Evolutionary conservation across 2,797 vertebrate genomes (phyloP), one percentile per base, ranked within the genome.

Genomic region (Enteromius fasciolatus): DNA sequence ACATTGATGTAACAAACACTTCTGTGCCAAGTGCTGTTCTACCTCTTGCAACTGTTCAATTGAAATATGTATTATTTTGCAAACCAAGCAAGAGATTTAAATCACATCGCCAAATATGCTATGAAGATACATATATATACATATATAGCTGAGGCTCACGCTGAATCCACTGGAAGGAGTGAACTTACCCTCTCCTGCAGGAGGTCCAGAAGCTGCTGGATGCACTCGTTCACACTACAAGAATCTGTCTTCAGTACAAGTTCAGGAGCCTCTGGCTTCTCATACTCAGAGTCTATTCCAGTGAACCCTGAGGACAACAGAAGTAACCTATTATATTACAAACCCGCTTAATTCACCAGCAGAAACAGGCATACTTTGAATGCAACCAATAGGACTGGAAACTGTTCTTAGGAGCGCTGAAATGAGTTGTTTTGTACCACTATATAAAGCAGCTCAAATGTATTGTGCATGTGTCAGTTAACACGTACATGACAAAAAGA

Each of bases 281-380:
- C 98, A 80, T 99, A 99, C 85, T 98, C 97, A 0, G 98, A 96
- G 89, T 99, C 98, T 81, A 99, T 99, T 5, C 98, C 98, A 77
- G 98, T 99, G 91, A 99, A 99, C 69, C 98, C 98, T 99, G 89
- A 17, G 76, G 6, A 68, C 41, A 77, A 46, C 23, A 64, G 0
- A 0, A 77, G 25, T 28, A 28, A 12, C 7, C 17, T 0, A 0
- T 15, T 23, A 54, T 9, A n/a, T 15, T 33, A 73, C 4, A 54
- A 74, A 14, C 18, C 11, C 46, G 50, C 20, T 31, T 28, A 10
- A 52, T 12, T 33, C 69, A 52, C 31, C 25, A 33, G 10, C 25
- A 33, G 28, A 52, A 52, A 73, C 48, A 33, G 48, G 33, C 28
- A 52, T 52, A 31, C 48, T 73, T 33, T 6, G 1, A 11, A 52